Conservation (phyloP, 2,888 invertebrate species). For the Anthrax anthrax region DNA sequence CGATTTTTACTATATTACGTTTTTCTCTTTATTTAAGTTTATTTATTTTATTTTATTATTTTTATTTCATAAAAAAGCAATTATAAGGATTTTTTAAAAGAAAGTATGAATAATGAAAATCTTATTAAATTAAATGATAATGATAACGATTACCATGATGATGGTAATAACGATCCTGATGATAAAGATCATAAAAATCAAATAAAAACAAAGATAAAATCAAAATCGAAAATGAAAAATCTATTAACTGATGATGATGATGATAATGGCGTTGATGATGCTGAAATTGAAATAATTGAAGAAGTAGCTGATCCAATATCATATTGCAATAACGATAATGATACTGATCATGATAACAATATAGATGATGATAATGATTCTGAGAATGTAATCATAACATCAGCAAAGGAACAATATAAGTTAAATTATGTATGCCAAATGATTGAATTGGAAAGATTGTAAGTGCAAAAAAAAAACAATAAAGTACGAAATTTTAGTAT, state of each 20-base stretch:
- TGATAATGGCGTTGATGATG: background rate
- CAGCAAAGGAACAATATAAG: conserved; percentile 5
- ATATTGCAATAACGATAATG: background rate
- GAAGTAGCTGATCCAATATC: background rate
- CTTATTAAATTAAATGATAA: background rate
- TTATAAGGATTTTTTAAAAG: no score
- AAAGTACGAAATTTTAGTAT: no score
- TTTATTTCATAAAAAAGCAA: no score
- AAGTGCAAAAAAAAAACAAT: conserved; percentile 12
- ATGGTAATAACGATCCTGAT: no score
- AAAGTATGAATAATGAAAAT: background rate
- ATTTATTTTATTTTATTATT: no score
- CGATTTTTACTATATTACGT: no score
- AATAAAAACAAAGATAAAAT: no score
- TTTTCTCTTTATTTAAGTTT: no score
- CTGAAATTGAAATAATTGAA: conserved; percentile 1
- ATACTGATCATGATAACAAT: conserved; percentile 5
- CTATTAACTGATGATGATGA: background rate
- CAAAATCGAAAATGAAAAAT: background rate
- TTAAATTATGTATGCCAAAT: conserved; percentile 12
- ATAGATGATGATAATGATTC: background rate
- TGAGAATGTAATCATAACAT: background rate
- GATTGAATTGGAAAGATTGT: conserved; percentile 19
- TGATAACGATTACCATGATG: background rate
- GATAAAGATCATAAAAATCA: no score